Conservation (phyloP, 2,888 invertebrate genomes). For the Galerucella pusilla region DNA sequence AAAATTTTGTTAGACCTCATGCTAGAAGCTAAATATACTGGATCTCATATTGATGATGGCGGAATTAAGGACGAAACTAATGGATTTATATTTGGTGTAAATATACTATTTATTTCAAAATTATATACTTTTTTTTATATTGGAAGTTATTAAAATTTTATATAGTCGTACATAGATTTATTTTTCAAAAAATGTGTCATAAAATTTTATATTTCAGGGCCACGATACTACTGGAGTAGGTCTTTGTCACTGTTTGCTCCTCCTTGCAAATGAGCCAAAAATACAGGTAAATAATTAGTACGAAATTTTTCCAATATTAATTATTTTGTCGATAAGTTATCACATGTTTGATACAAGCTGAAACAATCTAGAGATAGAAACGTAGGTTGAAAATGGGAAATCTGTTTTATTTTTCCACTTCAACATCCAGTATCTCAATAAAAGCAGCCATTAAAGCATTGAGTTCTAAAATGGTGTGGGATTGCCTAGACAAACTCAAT, state of each 20-base stretch:
- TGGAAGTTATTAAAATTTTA: no score
- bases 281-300: slow-evolving; percentile 61
- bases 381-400: no score
- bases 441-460: no score
- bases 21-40: slow-evolving; percentile 66
- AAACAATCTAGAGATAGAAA: no score
- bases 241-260: slow-evolving; percentile 48
- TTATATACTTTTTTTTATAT: no score
- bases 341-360: not conserved
- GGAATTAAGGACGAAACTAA: slow-evolving; percentile 73
- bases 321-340: not conserved
- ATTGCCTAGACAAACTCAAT: no score
- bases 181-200: not conserved
- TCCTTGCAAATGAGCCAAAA: slow-evolving; percentile 60
- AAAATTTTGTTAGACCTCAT: slow-evolving; percentile 71
- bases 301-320: not conserved
- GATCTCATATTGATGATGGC: slow-evolving; percentile 64
- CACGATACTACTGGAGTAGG: slow-evolving; percentile 66
- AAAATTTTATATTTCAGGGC: slow-evolving; percentile 44
- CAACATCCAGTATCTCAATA: no score
- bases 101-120: not conserved
- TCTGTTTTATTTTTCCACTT: no score
- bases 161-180: no score
- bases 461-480: no score
- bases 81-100: slow-evolving; percentile 70